Evolutionary conservation across 2,888 invertebrate species (phyloP).

Genomic region (Charanyca ferruginea): DNA sequence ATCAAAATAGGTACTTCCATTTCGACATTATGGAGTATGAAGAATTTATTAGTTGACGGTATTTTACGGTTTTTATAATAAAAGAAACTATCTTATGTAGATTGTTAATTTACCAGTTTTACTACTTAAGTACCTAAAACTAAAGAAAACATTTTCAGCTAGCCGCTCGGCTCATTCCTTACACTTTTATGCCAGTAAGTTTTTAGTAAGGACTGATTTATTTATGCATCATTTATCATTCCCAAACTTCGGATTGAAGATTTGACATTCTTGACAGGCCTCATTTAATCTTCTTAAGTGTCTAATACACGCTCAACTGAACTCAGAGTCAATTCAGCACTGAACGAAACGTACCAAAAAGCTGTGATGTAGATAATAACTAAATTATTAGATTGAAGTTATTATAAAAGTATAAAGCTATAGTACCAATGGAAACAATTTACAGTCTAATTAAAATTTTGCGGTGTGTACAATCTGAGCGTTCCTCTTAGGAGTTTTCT

Average conservation of each 20-base stretch:
- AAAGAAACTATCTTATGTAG: not conserved
- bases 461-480: slow-evolving; percentile 27
- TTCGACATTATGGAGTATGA: no score
- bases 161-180: slow-evolving; percentile 40
- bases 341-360: slow-evolving; percentile 45
- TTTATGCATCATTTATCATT: slow-evolving; percentile 81
- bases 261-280: slow-evolving; percentile 80
- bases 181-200: slow-evolving; percentile 72
- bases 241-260: slow-evolving; percentile 78
- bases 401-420: slow-evolving; percentile 14
- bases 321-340: slow-evolving; percentile 66
- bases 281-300: slow-evolving; percentile 81
- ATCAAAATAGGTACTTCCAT: no score
- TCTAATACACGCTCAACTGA: slow-evolving; percentile 77
- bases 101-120: not conserved
- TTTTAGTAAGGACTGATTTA: slow-evolving; percentile 76
- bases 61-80: not conserved
- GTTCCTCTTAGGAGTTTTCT: slow-evolving; percentile 15
- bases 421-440: slow-evolving; percentile 14
- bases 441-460: slow-evolving; percentile 32
- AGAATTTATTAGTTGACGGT: no score
- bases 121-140: not conserved
- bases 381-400: slow-evolving; percentile 18
- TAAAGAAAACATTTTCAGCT: slow-evolving; percentile 15
- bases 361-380: slow-evolving; percentile 20